These are phyloP conservation scores for Sceloporus tristichus DNA, from an alignment of 2,113 vertebrate genomes.

Conservation along the genomic window DNA sequence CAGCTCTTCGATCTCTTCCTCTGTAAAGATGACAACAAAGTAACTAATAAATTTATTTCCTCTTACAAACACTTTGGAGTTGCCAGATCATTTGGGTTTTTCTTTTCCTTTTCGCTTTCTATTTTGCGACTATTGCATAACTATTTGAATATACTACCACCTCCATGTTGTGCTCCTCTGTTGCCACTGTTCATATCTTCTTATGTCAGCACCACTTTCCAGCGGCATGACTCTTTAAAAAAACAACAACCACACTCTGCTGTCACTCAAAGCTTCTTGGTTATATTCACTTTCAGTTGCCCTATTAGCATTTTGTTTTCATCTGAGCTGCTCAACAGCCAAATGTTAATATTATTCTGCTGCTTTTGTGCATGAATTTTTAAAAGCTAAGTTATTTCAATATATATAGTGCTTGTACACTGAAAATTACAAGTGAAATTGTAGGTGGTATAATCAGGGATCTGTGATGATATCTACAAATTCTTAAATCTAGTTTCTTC, in stretches of 20 bases:
- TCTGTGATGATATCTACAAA: neutral
- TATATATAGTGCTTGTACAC: neutral
- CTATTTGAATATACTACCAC: neutral
- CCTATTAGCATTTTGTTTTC: slow-evolving; percentile 34
- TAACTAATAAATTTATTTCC: slow-evolving; percentile 50
- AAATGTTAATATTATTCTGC: slow-evolving; percentile 20
- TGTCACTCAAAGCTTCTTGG: neutral
- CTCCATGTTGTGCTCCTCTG: slow-evolving; percentile 17
- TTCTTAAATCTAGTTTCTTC: neutral
- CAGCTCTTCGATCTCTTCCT: slow-evolving; percentile 43
- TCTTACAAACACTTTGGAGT: slow-evolving; percentile 37
- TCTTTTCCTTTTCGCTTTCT: slow-evolving; percentile 24
- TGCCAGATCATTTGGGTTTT: slow-evolving; percentile 29
- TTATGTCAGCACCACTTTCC: neutral
- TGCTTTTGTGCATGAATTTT: neutral
- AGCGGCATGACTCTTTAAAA: neutral
- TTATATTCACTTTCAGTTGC: slow-evolving; percentile 41
- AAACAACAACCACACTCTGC: neutral
- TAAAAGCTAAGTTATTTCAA: neutral
- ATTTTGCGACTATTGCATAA: slow-evolving; percentile 20
- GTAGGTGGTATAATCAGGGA: neutral
- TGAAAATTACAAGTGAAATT: neutral
- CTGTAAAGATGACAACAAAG: slow-evolving; percentile 51
- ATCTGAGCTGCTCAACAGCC: neutral
- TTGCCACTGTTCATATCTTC: slow-evolving; percentile 9